Conservation (phyloP, 1,140 invertebrate species). For the Drosophila nigrodunni region DNA sequence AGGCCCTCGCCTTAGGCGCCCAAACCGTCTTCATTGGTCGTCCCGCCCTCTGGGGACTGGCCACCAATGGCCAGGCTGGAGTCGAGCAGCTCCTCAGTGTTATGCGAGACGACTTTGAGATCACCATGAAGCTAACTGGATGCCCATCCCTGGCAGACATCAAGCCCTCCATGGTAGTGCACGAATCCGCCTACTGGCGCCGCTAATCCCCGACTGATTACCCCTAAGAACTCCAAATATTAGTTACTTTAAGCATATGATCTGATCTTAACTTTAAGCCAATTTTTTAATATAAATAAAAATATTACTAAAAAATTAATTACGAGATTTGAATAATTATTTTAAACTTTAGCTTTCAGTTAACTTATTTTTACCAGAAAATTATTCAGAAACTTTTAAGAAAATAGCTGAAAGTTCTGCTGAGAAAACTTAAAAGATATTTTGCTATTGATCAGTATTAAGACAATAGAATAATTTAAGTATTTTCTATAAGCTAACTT, state of each 20-base stretch:
- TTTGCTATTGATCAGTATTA: neutral
- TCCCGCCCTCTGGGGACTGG: slow-evolving; percentile 94
- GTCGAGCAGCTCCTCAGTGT: slow-evolving; percentile 91
- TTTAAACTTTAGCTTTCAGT: too few relatives aligned
- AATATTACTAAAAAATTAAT: neutral
- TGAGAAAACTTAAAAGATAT: too few relatives aligned
- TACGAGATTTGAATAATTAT: too few relatives aligned
- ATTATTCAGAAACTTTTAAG: too few relatives aligned
- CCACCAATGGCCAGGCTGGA: slow-evolving; percentile 91
- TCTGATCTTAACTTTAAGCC: neutral
- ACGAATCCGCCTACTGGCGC: slow-evolving; percentile 85
- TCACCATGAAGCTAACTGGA: slow-evolving; percentile 91
- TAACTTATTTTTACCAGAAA: too few relatives aligned
- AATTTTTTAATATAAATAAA: neutral
- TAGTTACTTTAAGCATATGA: neutral
- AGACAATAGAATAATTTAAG: neutral
- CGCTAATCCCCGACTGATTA: slow-evolving; percentile 20
- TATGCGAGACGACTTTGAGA: slow-evolving; percentile 92
- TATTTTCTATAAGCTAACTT: too few relatives aligned
- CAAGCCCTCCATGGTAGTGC: slow-evolving; percentile 88
- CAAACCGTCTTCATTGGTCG: slow-evolving; percentile 96
- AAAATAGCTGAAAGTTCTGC: too few relatives aligned
- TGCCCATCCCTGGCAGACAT: slow-evolving; percentile 88
- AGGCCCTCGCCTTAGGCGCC: slow-evolving; percentile 95
- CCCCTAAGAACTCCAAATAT: neutral